Evolutionary conservation across 1,140 invertebrate species (phyloP).

Genomic region (Piezodorus guildinii): DNA sequence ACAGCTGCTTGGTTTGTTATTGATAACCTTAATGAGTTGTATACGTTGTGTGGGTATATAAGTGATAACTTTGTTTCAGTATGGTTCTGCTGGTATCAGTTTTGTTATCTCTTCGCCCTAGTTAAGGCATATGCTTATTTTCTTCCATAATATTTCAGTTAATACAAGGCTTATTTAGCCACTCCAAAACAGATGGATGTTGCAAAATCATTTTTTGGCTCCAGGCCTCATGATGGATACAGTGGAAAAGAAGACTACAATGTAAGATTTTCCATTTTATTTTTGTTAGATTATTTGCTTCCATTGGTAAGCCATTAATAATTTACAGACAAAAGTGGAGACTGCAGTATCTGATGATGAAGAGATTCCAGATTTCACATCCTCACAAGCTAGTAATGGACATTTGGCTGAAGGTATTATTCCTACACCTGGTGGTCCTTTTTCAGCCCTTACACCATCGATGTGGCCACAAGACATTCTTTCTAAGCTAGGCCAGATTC

Average conservation of each 20-base stretch:
- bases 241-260: conserved; percentile 69
- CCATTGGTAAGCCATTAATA: neutral
- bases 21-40: too few species aligned
- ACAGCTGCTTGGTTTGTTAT: too few species aligned
- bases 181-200: conserved; percentile 54
- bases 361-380: conserved; percentile 39
- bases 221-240: conserved; percentile 76
- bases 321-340: conserved; percentile 55
- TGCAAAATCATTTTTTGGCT: conserved; percentile 73
- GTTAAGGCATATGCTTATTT: neutral
- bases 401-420: conserved; percentile 49
- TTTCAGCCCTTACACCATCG: conserved; percentile 83
- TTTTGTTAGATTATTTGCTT: neutral
- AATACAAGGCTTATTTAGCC: neutral
- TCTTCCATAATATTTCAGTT: neutral
- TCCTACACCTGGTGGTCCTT: conserved; percentile 63
- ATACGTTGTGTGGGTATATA: too few species aligned
- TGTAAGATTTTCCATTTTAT: conserved; percentile 38
- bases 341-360: conserved; percentile 70
- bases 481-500: conserved; percentile 56
- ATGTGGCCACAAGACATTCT: conserved; percentile 96
- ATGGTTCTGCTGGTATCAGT: neutral
- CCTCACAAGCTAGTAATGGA: conserved; percentile 46
- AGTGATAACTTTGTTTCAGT: too few species aligned
- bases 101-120: conserved; percentile 5